phyloP scores from a whole-genome alignment of 2,113 vertebrate genomes.

The Psilopogon haemacephalus region DNA sequence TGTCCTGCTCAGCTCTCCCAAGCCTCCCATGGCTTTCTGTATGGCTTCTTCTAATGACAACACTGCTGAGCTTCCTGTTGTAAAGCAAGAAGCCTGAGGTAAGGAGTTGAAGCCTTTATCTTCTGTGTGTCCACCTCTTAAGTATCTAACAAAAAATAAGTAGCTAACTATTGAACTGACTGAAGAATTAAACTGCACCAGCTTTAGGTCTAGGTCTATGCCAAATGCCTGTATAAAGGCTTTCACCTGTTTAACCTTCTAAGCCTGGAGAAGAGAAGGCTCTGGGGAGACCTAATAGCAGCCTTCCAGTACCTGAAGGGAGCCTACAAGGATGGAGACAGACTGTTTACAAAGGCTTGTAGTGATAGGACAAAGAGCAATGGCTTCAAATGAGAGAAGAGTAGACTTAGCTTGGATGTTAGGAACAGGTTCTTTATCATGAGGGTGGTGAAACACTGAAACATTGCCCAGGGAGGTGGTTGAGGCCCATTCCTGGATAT shows the following conservation, averaged over 20 bases:
- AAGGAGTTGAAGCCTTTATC: neutral
- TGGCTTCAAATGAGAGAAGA: no score
- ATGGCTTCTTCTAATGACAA: neutral
- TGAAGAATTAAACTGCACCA: neutral
- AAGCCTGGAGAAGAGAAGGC: neutral
- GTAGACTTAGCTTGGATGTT: no score
- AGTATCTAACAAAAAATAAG: neutral
- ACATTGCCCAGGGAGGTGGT: no score
- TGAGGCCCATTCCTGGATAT: no score
- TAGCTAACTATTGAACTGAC: neutral
- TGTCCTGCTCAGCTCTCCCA: neutral
- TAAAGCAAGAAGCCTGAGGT: neutral
- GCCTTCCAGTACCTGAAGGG: no score
- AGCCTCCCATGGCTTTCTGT: neutral
- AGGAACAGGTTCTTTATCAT: no score
- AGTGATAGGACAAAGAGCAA: no score
- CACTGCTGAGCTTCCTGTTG: neutral
- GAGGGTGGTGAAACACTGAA: no score
- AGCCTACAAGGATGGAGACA: no score
- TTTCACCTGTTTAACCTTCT: neutral
- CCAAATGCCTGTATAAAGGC: neutral
- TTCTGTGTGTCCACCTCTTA: neutral
- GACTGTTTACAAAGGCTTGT: no score
- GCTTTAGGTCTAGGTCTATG: neutral
- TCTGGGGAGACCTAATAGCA: no score